These are phyloP conservation scores for Liolophura sinensis DNA, from an alignment of 1,140 invertebrate genomes.

Conservation along the genomic window DNA sequence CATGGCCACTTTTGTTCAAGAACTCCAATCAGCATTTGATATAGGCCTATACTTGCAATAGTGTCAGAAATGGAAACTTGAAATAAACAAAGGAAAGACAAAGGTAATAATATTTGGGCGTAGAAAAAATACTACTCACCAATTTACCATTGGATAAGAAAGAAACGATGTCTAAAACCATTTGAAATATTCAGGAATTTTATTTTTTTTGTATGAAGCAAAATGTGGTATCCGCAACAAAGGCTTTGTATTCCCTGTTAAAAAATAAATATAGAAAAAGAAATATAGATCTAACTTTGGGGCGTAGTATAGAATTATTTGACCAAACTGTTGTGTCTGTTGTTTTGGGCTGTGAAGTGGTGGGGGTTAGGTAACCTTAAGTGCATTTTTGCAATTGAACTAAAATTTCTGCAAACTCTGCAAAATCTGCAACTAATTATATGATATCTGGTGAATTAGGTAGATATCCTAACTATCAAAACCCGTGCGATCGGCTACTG, in stretches of 20 bases:
- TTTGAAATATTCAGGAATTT: constrained; percentile 17
- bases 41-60: constrained; percentile 7
- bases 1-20: constrained; percentile 4
- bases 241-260: too few species aligned
- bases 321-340: too few species aligned
- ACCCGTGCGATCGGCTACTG: constrained; percentile 6
- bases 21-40: constrained; percentile 15
- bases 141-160: constrained; percentile 2
- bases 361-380: too few species aligned
- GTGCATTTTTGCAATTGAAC: constrained; percentile 13
- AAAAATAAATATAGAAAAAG: too few species aligned
- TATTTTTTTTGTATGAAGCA: too few species aligned
- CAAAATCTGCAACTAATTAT: constrained; percentile 8
- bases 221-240: too few species aligned
- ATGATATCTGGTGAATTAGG: constrained; percentile 13
- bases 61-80: constrained; percentile 17
- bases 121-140: constrained; percentile 4
- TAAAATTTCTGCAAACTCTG: constrained; percentile 11
- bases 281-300: too few species aligned
- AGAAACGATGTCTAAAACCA: not conserved
- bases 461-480: constrained; percentile 2
- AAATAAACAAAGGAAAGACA: constrained; percentile 24
- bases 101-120: constrained; percentile 19
- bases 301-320: too few species aligned
- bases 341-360: too few species aligned